These are phyloP conservation scores for Phylloscopus whistleri DNA, from an alignment of 2,113 vertebrate genomes.

Conservation along the genomic window DNA sequence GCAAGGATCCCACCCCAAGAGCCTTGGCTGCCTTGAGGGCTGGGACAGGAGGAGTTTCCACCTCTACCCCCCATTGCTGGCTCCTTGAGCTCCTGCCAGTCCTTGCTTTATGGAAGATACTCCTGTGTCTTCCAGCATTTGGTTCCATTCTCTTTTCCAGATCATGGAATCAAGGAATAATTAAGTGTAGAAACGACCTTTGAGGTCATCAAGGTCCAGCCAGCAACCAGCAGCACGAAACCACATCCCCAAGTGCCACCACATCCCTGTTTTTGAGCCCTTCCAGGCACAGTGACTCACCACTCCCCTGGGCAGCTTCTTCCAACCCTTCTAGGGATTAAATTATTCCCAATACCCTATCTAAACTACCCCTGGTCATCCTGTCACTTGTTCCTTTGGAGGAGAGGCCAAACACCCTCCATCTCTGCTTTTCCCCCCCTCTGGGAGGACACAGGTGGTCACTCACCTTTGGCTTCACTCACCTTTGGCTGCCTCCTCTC, in stretches of 20 bases:
- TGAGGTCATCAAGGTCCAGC: not conserved
- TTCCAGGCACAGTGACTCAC: not conserved
- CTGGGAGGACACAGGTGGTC: not conserved
- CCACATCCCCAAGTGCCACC: not conserved
- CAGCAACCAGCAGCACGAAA: not conserved
- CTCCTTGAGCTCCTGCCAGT: accelerated
- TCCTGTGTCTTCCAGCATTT: not conserved
- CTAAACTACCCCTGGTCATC: accelerated
- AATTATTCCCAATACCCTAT: accelerated
- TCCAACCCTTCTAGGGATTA: not conserved
- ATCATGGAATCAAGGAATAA: accelerated
- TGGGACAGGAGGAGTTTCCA: not conserved
- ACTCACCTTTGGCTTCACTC: not conserved
- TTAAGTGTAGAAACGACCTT: not conserved
- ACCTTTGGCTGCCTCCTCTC: not conserved
- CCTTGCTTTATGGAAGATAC: not conserved
- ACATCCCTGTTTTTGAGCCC: not conserved
- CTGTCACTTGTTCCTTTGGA: not conserved
- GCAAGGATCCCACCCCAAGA: accelerated
- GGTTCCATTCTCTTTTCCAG: not conserved
- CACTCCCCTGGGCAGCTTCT: not conserved
- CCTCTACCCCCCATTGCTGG: not conserved
- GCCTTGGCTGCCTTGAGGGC: not conserved
- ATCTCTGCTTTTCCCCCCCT: not conserved
- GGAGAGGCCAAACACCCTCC: not conserved